Base-by-base conservation (phyloP, 2,888 invertebrate species). In the Dryomyza anilis region DNA sequence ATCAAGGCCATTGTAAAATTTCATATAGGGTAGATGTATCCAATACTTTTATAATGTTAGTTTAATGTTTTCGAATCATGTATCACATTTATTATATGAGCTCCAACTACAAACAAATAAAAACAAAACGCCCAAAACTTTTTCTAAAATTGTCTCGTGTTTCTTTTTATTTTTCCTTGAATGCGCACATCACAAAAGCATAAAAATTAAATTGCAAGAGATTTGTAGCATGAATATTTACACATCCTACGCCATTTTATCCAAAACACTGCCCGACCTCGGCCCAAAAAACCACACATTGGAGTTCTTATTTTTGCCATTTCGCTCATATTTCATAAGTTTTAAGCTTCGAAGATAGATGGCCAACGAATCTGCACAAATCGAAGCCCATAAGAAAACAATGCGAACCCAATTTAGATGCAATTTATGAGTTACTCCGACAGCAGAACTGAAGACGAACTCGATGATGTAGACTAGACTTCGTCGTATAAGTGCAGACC, bases 381-480 rank as follows among this genome's bases (percentile, higher is more conserved):
- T 61, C 53, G 61, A 61, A 61, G 53, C 43, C 43, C 53, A 61
- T 61, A 61, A 61, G 60, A 61, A 61, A 61, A 61, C 61, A 61
- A 71, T 70, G 70, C 73, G 73, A 74, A 75, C 76, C 78, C 80
- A 79, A 79, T 79, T 79, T 79, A 77, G 77, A 72, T 74, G 76
- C 78, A 76, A 79, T 79, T 79, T 80, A 76, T 76, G 75, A 75
- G 74, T 74, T 74, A 76, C 75, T 76, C 76, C 72, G 30, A 25
- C 16, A 23, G 6, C 43, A 16, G 25, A 16, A 43, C 19, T n/a
- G 16, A 21, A 10, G 33, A 19, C 33, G 29, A 29, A 5, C 29
- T 21, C 58, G 45, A 8, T 48, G 16, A 21, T 19, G 21, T 14
- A 48, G 14, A 12, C 39, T 39, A 12, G 39, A 7, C 39, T n/a